phyloP scores from a whole-genome alignment of 2,888 invertebrate species.

The Volucella zonaria region DNA sequence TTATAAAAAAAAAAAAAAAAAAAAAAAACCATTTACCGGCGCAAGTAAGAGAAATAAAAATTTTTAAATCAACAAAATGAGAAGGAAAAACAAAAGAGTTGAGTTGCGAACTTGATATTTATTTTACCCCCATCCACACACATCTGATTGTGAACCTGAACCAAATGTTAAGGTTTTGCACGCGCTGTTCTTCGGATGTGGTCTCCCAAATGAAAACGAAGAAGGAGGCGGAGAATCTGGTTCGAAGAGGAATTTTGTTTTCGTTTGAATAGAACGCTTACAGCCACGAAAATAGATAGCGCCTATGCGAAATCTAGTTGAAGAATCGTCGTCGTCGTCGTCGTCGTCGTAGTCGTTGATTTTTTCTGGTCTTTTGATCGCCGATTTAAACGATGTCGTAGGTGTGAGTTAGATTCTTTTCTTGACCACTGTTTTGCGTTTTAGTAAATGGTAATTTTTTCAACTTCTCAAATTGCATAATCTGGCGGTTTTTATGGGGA shows the following conservation, averaged over 20 bases:
- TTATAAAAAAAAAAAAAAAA: slow-evolving; percentile 44
- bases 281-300: no score
- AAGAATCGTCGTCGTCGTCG: neutral
- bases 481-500: slow-evolving; percentile 31
- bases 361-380: slow-evolving; percentile 9
- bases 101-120: slow-evolving; percentile 49
- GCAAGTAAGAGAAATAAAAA: neutral
- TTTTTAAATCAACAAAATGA: neutral
- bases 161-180: slow-evolving; percentile 49
- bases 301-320: no score
- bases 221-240: slow-evolving; percentile 9
- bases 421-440: slow-evolving; percentile 41
- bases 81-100: slow-evolving; percentile 60
- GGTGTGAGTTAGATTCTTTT: slow-evolving; percentile 38
- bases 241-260: slow-evolving; percentile 34
- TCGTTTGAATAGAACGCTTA: slow-evolving; percentile 14
- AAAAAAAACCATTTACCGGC: neutral
- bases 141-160: slow-evolving; percentile 13
- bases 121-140: neutral
- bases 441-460: slow-evolving; percentile 36
- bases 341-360: neutral
- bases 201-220: neutral
- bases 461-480: slow-evolving; percentile 23
- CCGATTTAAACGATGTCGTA: slow-evolving; percentile 40
- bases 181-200: slow-evolving; percentile 33